Conservation (phyloP, 2,888 invertebrate genomes). For the Pteria penguin region DNA sequence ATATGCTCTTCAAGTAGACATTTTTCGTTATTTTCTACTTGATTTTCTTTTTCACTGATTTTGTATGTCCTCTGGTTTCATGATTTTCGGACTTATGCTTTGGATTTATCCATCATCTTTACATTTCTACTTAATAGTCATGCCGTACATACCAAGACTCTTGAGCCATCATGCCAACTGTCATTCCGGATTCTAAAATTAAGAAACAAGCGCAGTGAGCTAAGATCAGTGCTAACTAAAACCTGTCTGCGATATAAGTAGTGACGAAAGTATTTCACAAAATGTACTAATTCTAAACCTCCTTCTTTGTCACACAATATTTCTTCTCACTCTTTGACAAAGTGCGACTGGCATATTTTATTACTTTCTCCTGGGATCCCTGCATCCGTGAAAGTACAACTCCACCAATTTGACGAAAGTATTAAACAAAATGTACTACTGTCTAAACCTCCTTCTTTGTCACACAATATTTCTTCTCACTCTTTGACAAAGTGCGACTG, state of each 20-base stretch:
- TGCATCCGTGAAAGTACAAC: conserved; percentile 3
- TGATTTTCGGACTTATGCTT: too few relatives aligned
- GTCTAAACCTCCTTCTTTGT: conserved; percentile 2
- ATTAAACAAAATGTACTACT: conserved; percentile 1
- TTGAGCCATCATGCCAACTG: too few relatives aligned
- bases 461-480: conserved; percentile 4
- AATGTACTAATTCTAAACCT: conserved; percentile 1
- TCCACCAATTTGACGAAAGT: background rate
- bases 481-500: background rate
- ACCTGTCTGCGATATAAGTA: background rate
- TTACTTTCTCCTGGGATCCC: background rate
- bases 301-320: conserved; percentile 8
- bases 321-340: background rate
- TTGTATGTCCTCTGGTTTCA: too few relatives aligned
- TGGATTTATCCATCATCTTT: too few relatives aligned
- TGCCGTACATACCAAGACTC: too few relatives aligned
- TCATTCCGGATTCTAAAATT: too few relatives aligned
- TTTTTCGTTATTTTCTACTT: too few relatives aligned
- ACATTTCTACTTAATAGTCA: too few relatives aligned
- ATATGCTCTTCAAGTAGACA: too few relatives aligned
- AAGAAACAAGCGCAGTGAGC: too few relatives aligned
- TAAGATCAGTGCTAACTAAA: background rate
- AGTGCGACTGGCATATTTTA: background rate
- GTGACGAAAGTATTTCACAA: background rate
- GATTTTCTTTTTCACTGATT: too few relatives aligned